A percentile compares a stretch with the other conserved stretches of the same genome.
phyloP scores from a whole-genome alignment of 2,888 invertebrate genomes.

The Heteromyza rotundicornis region DNA sequence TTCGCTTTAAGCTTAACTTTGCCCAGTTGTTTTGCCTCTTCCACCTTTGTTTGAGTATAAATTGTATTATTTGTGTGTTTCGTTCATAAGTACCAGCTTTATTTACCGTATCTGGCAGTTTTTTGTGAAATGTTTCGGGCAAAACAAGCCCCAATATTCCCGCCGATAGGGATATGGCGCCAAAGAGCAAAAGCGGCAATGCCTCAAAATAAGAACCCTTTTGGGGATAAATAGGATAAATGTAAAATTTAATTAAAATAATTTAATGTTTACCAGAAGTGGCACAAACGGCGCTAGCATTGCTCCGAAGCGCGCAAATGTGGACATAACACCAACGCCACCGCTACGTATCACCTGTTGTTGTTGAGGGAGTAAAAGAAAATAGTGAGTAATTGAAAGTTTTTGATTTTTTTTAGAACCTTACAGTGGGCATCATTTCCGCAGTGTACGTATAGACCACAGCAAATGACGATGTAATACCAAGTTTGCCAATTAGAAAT shows the following conservation, averaged over 20 bases:
- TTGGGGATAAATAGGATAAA: conserved; percentile 5
- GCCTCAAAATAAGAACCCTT: conserved; percentile 65
- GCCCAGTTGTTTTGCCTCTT: conserved; percentile 43
- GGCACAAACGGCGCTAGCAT: conserved; percentile 70
- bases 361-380: conserved; percentile 1
- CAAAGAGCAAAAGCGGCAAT: conserved; percentile 67
- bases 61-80: background rate
- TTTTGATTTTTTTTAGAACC: background rate
- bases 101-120: conserved; percentile 68
- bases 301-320: conserved; percentile 68
- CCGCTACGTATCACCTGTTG: conserved; percentile 65
- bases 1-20: conserved; percentile 5
- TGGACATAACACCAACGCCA: conserved; percentile 69
- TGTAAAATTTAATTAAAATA: background rate
- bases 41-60: conserved; percentile 35
- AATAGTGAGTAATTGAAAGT: background rate
- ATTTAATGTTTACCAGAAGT: conserved; percentile 64
- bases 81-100: background rate
- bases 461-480: conserved; percentile 70
- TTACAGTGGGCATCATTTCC: conserved; percentile 62
- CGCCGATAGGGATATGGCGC: conserved; percentile 64
- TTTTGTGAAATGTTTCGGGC: conserved; percentile 70
- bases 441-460: conserved; percentile 69
- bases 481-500: conserved; percentile 70
- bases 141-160: conserved; percentile 66